These are phyloP conservation scores for Speoplatyrhinus poulsoni DNA, from an alignment of 2,113 vertebrate genomes.

Conservation along the genomic window DNA sequence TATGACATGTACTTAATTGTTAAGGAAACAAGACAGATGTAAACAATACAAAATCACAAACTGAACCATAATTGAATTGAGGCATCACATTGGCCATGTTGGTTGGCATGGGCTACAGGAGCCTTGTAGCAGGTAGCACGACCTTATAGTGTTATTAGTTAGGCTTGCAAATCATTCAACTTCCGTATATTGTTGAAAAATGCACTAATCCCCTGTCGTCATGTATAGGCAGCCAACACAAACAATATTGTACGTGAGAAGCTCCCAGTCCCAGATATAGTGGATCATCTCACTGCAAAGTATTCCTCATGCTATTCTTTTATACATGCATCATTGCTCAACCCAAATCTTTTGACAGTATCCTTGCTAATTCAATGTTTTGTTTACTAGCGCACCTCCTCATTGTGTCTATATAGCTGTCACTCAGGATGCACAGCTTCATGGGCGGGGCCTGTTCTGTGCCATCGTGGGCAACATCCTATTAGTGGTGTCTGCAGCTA, in stretches of 20 bases:
- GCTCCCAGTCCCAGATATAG: background rate
- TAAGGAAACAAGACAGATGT: too few relatives aligned
- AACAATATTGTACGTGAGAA: background rate
- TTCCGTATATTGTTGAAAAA: background rate
- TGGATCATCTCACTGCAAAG: background rate
- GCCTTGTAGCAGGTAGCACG: background rate
- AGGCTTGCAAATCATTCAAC: background rate
- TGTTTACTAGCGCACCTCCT: background rate
- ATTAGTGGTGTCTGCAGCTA: conserved; percentile 85
- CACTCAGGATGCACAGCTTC: conserved; percentile 87
- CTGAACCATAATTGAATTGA: background rate
- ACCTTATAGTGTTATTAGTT: background rate
- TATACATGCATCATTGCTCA: background rate
- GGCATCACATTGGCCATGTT: too few relatives aligned
- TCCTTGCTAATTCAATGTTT: background rate
- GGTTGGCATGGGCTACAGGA: background rate
- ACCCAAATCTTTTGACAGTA: background rate
- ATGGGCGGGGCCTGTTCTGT: conserved; percentile 91
- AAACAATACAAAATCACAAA: too few relatives aligned
- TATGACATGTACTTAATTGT: too few relatives aligned
- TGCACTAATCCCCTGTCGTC: background rate
- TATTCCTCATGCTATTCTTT: background rate
- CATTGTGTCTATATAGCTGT: conserved; percentile 14
- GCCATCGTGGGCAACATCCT: conserved; percentile 88
- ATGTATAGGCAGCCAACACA: background rate